Evolutionary conservation across 2,888 invertebrate species (phyloP), one percentile per base, ranked within the genome.

Genomic region (Calameuta idolon): DNA sequence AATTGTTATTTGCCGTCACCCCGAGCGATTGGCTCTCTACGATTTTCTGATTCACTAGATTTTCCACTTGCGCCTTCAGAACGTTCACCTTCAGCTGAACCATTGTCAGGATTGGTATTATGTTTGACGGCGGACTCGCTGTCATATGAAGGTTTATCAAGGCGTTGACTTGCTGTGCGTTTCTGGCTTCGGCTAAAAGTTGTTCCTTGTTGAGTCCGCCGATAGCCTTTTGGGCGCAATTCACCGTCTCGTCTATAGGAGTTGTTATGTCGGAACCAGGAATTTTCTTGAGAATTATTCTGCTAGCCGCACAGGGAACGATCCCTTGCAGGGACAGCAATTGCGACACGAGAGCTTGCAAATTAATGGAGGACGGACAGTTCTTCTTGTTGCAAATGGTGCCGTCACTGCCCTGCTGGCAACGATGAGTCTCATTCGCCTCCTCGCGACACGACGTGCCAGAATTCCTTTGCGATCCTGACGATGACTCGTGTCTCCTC

Each of bases 341-440:
- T 71, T 91, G 91, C 0, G 91, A 89, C 0, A 87, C 88, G 30
- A 91, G 76, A 0, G 91, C 90, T 68, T 91, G 91, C 33, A 91
- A 82, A 77, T 86, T 90, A 1, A 90, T 81, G 1, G 89, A 81
- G 23, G 87, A 85, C 0, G 90, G 90, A 75, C 91, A 91, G 69
- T 89, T 88, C 33, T 84, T 84, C 55, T 85, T 85, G 2, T 84
- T 75, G 76, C 90, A 90, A 12, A 90, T 80, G 0, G 85, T 83
- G 4, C 87, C 89, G 34, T 86, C 87, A 40, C 55, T 69, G 3
- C 83, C 82, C 11, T 79, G 71, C 0, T 75, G 69, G 76, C 89
- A 89, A 34, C 76, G 81, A 76, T 89, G 89, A 11, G 80, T 79
- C 1, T 83, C 81, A 2, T 40, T 23, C 9, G 23, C 23, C 0